Evolutionary conservation across 2,888 invertebrate genomes (phyloP).

Genomic region (Cosmia pyralina): DNA sequence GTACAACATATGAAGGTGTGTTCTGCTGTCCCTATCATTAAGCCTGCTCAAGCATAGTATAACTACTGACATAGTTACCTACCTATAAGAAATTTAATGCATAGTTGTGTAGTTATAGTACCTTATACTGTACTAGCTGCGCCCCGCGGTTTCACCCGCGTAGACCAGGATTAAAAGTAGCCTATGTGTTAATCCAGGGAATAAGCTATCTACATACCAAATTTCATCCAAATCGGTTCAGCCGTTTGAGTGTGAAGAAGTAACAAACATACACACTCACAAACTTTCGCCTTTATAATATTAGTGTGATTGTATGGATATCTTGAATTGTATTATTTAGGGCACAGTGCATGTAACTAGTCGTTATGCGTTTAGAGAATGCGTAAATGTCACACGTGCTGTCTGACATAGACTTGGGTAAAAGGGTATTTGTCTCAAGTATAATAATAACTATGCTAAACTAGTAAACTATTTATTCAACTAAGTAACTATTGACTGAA

Average conservation of each 20-base stretch:
- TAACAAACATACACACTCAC: too few species aligned
- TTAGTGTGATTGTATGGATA: neutral
- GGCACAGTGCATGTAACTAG: neutral
- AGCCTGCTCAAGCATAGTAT: too few species aligned
- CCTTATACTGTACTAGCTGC: too few species aligned
- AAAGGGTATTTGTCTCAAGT: too few species aligned
- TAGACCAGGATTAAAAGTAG: too few species aligned
- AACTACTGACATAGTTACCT: neutral
- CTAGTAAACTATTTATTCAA: neutral
- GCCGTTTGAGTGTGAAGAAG: too few species aligned
- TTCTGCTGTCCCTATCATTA: neutral
- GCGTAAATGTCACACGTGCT: slow-evolving; percentile 2
- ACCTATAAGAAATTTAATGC: neutral
- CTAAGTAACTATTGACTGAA: too few species aligned
- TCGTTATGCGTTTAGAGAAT: slow-evolving; percentile 1
- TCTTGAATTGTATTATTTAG: neutral
- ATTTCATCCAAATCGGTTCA: too few species aligned
- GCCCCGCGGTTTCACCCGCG: too few species aligned
- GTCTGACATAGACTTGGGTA: neutral
- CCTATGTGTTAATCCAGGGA: too few species aligned
- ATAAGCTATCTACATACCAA: too few species aligned
- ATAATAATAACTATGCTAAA: neutral
- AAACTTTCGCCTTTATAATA: too few species aligned
- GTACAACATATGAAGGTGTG: neutral
- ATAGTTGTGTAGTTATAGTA: neutral